Evolutionary conservation across 1,140 invertebrate genomes (phyloP).

Genomic region (Acromyrmex heyeri): DNA sequence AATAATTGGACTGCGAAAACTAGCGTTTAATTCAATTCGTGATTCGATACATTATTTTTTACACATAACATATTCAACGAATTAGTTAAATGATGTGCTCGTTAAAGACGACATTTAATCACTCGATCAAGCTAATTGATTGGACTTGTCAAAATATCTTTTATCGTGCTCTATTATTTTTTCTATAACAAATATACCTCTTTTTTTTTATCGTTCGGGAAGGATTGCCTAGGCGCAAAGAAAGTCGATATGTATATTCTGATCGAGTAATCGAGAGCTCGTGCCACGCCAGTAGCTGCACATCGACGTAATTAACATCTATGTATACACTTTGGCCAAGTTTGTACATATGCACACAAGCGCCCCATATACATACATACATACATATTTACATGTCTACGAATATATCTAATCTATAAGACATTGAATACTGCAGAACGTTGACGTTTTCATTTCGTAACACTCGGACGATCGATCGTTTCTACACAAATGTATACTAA

Average conservation of each 20-base stretch:
- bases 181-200: conserved; percentile 53
- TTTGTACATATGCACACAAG: conserved; percentile 55
- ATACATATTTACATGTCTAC: conserved; percentile 48
- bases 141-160: conserved; percentile 48
- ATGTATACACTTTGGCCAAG: conserved; percentile 43
- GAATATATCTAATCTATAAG: conserved; percentile 6
- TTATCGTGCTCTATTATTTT: conserved; percentile 41
- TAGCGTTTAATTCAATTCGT: conserved; percentile 18
- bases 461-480: conserved; percentile 42
- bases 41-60: conserved; percentile 19
- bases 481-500: background rate
- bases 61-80: conserved; percentile 4
- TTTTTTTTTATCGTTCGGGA: conserved; percentile 13
- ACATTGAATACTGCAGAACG: conserved; percentile 37
- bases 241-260: conserved; percentile 56
- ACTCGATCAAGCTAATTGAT: conserved; percentile 21
- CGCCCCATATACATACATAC: conserved; percentile 29
- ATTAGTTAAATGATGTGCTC: conserved; percentile 24
- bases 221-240: conserved; percentile 41
- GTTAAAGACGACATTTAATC: conserved; percentile 27
- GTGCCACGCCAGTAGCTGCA: conserved; percentile 17
- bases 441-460: background rate
- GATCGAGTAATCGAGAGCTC: conserved; percentile 35
- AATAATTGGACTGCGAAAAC: conserved; percentile 11
- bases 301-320: conserved; percentile 56